phyloP scores from a whole-genome alignment of 2,888 invertebrate species.

The Catonia carolina region DNA sequence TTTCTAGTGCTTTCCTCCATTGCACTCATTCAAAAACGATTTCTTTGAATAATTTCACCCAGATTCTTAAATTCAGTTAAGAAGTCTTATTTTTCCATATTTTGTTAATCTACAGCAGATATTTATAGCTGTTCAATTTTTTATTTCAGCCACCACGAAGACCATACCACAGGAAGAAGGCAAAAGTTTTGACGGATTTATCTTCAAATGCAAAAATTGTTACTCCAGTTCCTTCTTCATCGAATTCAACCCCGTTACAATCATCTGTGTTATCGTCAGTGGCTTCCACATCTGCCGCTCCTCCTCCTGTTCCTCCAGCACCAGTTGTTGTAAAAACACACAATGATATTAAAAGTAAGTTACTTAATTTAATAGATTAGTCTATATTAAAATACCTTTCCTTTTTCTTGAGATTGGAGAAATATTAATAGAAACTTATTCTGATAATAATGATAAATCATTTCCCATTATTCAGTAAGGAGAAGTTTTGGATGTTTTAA shows the following conservation, averaged over 20 bases:
- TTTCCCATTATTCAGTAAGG: too few species aligned
- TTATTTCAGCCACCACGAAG: slow-evolving; percentile 40
- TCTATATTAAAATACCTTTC: background rate
- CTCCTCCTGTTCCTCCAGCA: background rate
- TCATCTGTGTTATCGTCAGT: background rate
- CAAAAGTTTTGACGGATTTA: slow-evolving; percentile 34
- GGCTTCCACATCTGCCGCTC: slow-evolving; percentile 6
- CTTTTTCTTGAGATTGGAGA: background rate
- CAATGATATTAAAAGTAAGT: slow-evolving; percentile 37
- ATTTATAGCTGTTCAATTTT: too few species aligned
- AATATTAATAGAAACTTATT: too few species aligned
- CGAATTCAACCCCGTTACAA: slow-evolving; percentile 11
- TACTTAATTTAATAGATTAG: background rate
- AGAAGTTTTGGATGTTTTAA: too few species aligned
- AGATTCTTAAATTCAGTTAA: too few species aligned
- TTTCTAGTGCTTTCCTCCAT: too few species aligned
- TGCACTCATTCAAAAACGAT: too few species aligned
- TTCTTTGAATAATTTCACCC: too few species aligned
- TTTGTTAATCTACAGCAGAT: too few species aligned
- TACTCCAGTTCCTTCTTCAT: slow-evolving; percentile 15
- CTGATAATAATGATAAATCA: too few species aligned
- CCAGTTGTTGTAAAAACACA: background rate
- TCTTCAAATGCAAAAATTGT: slow-evolving; percentile 9
- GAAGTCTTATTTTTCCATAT: too few species aligned
- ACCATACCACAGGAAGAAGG: slow-evolving; percentile 44